A percentile compares a stretch with the other conserved stretches of the same genome.
Conservation (phyloP, 2,797 vertebrate species). For the Mallotus villosus region DNA sequence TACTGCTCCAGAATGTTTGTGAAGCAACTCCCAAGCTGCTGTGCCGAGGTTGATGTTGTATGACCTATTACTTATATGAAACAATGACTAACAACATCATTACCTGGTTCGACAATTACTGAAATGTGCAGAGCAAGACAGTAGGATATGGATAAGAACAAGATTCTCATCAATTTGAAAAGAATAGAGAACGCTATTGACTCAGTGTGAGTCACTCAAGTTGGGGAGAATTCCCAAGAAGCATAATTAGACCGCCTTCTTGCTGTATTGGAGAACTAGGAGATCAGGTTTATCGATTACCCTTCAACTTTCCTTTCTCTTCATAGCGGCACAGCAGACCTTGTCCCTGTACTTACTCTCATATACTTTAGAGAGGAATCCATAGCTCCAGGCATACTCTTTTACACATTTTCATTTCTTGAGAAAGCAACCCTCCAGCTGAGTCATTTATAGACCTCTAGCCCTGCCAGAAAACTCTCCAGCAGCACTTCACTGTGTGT, state of each 20-base stretch:
- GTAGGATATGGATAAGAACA: background rate
- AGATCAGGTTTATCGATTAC: conserved; percentile 58
- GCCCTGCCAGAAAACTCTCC: conserved; percentile 6
- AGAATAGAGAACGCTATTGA: conserved; percentile 28
- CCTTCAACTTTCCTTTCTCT: conserved; percentile 34
- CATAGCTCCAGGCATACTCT: conserved; percentile 44
- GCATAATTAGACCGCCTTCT: conserved; percentile 50
- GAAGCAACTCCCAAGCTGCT: conserved; percentile 5
- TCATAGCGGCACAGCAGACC: conserved; percentile 22
- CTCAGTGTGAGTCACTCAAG: conserved; percentile 34
- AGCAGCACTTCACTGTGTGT: conserved; percentile 1
- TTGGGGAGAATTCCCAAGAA: conserved; percentile 45
- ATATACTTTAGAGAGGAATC: conserved; percentile 36
- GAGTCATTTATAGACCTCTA: conserved; percentile 40
- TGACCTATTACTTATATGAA: conserved; percentile 16
- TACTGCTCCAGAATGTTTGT: conserved; percentile 16
- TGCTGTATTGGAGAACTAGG: conserved; percentile 27
- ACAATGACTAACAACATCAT: background rate
- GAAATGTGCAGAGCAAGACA: conserved; percentile 6
- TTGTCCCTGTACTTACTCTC: conserved; percentile 26
- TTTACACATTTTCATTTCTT: conserved; percentile 52
- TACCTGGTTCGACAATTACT: background rate
- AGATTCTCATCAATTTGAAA: conserved; percentile 27
- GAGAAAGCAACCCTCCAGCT: conserved; percentile 52
- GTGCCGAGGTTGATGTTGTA: conserved; percentile 12